Evolutionary conservation across 1,140 invertebrate species (phyloP).

Genomic region (Archegozetes longisetosus): DNA sequence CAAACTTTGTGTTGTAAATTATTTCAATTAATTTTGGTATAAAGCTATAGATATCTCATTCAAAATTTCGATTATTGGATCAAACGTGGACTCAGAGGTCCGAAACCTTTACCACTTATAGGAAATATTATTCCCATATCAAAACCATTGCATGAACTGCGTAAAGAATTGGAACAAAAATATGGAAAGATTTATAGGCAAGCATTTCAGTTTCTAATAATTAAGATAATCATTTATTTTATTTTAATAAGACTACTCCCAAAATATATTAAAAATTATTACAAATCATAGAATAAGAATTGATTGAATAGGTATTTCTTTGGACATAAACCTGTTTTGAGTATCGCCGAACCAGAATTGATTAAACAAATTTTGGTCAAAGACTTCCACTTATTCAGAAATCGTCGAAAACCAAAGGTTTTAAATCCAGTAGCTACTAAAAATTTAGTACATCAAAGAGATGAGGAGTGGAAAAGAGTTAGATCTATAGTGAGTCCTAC

Average conservation of each 20-base stretch:
- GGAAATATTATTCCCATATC: slow-evolving; percentile 1
- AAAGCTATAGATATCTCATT: not conserved
- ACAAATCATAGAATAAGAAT: no score
- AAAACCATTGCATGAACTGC: not conserved
- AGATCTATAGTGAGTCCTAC: slow-evolving; percentile 36
- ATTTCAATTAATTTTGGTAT: no score
- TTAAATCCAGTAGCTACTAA: not conserved
- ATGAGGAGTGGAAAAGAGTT: slow-evolving; percentile 32
- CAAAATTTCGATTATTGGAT: slow-evolving; percentile 10
- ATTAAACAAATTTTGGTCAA: slow-evolving; percentile 6
- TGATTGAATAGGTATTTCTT: not conserved
- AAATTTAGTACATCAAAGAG: not conserved
- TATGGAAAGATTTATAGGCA: slow-evolving; percentile 7
- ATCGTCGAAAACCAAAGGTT: not conserved
- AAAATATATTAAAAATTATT: not conserved
- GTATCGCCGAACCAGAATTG: slow-evolving; percentile 9
- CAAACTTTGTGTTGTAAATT: no score
- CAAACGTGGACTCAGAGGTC: slow-evolving; percentile 4
- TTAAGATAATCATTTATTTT: not conserved
- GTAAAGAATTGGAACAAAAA: not conserved
- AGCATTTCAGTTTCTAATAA: not conserved
- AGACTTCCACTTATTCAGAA: slow-evolving; percentile 8
- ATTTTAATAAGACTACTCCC: not conserved
- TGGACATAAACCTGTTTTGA: slow-evolving; percentile 3
- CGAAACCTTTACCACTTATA: slow-evolving; percentile 6